These are phyloP conservation scores for Dasysyrphus tricinctus DNA, from an alignment of 2,888 invertebrate genomes.

Conservation along the genomic window DNA sequence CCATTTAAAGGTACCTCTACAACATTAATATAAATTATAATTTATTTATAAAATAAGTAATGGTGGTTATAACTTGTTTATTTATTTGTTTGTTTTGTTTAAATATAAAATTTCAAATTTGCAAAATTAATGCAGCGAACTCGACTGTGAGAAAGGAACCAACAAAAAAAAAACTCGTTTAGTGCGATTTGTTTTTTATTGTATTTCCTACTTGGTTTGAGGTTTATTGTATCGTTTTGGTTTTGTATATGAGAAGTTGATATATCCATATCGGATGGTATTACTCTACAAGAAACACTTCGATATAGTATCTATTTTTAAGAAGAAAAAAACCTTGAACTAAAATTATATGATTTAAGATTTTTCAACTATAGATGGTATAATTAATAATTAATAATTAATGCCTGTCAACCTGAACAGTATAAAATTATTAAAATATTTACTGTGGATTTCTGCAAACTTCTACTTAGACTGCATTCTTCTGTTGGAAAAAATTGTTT, in stretches of 20 bases:
- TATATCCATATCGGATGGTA: conserved; percentile 33
- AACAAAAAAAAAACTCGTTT: conserved; percentile 36
- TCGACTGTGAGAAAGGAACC: conserved; percentile 29
- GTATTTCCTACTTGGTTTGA: conserved; percentile 37
- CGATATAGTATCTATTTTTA: neutral
- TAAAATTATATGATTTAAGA: neutral
- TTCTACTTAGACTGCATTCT: no score
- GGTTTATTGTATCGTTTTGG: neutral
- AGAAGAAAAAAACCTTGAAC: neutral
- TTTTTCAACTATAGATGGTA: neutral
- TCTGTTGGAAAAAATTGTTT: no score
- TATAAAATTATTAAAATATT: neutral
- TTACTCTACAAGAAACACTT: no score
- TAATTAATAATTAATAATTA: neutral
- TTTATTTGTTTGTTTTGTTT: conserved; percentile 4
- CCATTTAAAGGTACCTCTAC: neutral
- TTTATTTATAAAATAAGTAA: neutral
- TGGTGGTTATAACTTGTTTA: conserved; percentile 1
- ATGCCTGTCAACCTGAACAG: neutral
- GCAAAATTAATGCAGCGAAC: conserved; percentile 50
- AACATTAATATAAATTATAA: neutral
- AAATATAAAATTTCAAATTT: conserved; percentile 39
- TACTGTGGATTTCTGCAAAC: no score
- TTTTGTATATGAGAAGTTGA: conserved; percentile 27
- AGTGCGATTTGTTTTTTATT: conserved; percentile 41